These are phyloP conservation scores for Vanessa cardui DNA, from an alignment of 2,888 invertebrate species.

Conservation along the genomic window DNA sequence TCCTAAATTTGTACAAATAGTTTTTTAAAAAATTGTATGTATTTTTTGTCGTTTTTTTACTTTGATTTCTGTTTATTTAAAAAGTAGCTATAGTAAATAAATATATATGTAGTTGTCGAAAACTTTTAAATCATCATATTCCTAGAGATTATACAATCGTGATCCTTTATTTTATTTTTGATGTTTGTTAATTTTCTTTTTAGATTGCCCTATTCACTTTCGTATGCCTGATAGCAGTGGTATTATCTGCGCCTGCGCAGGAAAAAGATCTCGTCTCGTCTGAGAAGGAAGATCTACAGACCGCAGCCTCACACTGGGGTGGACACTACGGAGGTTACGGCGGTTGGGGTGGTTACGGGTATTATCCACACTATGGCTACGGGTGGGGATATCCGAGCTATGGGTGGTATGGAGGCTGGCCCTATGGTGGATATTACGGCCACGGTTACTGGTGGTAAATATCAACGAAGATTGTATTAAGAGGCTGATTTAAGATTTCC, in stretches of 20 bases:
- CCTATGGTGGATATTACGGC: conserved; percentile 42
- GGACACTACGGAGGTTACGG: conserved; percentile 48
- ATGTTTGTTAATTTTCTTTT: too few relatives aligned
- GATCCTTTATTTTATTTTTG: background rate
- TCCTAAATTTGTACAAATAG: too few relatives aligned
- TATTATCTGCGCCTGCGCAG: conserved; percentile 61
- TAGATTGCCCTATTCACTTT: conserved; percentile 59
- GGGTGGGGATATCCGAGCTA: conserved; percentile 31
- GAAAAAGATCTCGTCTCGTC: conserved; percentile 54
- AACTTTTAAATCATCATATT: too few relatives aligned
- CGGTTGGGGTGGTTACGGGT: conserved; percentile 38
- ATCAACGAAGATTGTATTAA: background rate
- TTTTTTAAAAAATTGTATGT: too few relatives aligned
- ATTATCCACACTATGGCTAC: conserved; percentile 42
- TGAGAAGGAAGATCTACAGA: conserved; percentile 69
- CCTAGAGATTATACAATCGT: background rate
- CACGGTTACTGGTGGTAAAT: conserved; percentile 44
- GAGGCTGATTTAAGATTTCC: conserved; percentile 17
- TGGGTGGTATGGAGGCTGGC: conserved; percentile 39
- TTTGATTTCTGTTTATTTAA: too few relatives aligned
- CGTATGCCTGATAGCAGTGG: conserved; percentile 55
- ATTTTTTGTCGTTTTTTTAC: too few relatives aligned
- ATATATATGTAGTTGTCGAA: too few relatives aligned
- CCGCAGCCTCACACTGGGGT: conserved; percentile 67
- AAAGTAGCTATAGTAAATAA: too few relatives aligned